Base-by-base conservation (phyloP, 2,797 vertebrate species). In the Hirundo rustica region DNA sequence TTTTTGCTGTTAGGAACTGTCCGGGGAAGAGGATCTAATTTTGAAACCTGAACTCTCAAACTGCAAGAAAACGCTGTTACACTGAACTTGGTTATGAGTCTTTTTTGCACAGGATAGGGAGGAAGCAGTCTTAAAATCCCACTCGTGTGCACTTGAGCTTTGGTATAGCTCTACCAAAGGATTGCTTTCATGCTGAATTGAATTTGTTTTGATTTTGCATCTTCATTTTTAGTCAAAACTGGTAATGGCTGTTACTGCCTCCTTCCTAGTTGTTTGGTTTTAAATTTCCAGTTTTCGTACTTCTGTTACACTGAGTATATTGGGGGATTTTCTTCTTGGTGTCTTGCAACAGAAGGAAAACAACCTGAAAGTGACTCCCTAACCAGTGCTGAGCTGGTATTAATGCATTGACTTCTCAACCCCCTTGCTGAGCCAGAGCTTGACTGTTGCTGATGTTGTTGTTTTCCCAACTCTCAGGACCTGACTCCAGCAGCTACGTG, bases 401-500 rank as follows among this genome's bases (percentile, higher is more conserved):
- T 74, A 8, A n/a, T 9, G 7, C 2, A 2, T 4, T n/a, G 48
- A 42, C 27, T 45, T 54, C 54, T 23, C 45, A 2, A 1, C 11
- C 10, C 16, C 3, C 36, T n/a, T 38, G 50, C 47, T 13, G 70
- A 88, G 58, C 78, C 81, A 53, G 23, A 45, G 62, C 45, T 40
- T 94, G 75, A 92, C 29, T 22, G 27, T 20, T 30, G 5, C 10
- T 73, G 5, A 15, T 42, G 20, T 9, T 54, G 36, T 23, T 81
- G 4, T 83, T 53, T 89, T 65, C 40, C 58, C 62, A 65, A 15
- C 62, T 74, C 4, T 25, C 96, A 99, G 99, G 97, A 66, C 98
- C 98, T 0, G 98, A 99, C 3, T 95, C 97, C 9, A 98, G 92
- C 92, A 92, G 97, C 17, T 98, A 97, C 38, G 98, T 97, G 95